phyloP scores from a whole-genome alignment of 2,797 vertebrate genomes.

The Siniperca scherzeri region DNA sequence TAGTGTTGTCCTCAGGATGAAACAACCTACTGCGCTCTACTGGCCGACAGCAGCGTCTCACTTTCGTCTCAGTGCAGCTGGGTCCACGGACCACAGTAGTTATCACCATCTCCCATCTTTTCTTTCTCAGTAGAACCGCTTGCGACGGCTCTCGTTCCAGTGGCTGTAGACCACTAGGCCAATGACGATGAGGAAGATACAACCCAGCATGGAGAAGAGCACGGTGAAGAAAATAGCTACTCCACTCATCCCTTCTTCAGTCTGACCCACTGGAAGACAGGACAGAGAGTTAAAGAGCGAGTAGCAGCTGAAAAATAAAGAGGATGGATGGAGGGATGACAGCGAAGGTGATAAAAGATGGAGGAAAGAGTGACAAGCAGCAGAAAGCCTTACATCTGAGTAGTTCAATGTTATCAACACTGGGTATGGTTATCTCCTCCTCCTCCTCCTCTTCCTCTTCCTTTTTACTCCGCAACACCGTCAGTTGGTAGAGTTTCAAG shows the following conservation, averaged over 20 bases:
- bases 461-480: slow-evolving; percentile 88
- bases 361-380: not conserved
- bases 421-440: slow-evolving; percentile 92
- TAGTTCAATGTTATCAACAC: slow-evolving; percentile 94
- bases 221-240: slow-evolving; percentile 92
- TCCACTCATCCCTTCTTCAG: slow-evolving; percentile 88
- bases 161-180: slow-evolving; percentile 93
- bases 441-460: slow-evolving; percentile 91
- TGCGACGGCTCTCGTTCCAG: slow-evolving; percentile 94
- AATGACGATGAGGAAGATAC: slow-evolving; percentile 91
- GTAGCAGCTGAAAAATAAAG: not conserved
- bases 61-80: slow-evolving; percentile 31
- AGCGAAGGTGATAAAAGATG: not conserved
- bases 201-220: slow-evolving; percentile 93
- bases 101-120: not conserved
- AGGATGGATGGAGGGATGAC: not conserved
- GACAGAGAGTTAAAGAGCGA: not conserved
- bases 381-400: slow-evolving; percentile 79
- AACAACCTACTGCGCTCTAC: slow-evolving; percentile 27
- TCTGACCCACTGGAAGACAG: slow-evolving; percentile 78
- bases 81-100: slow-evolving; percentile 3
- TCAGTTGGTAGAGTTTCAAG: slow-evolving; percentile 95
- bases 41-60: slow-evolving; percentile 19
- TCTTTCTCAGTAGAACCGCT: slow-evolving; percentile 93
- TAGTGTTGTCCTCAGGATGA: slow-evolving; percentile 16